Percentiles rank a stretch among this genome's conserved stretches.
Conservation (phyloP, 2,888 invertebrate genomes). For the Tipula lateralis region DNA sequence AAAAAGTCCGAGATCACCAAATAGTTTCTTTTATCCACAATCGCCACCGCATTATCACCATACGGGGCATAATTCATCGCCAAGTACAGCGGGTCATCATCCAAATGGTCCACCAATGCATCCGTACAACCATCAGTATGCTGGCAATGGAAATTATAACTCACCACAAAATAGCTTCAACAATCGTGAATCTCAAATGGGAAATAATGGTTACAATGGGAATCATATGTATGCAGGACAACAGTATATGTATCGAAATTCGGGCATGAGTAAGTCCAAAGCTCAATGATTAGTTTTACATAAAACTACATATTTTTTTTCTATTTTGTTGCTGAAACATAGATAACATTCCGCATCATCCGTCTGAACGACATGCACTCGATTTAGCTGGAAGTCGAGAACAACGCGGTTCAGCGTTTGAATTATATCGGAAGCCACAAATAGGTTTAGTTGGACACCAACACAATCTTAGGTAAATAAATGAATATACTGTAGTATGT, state of each 20-base stretch:
- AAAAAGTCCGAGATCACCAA: constrained; percentile 48
- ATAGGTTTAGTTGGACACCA: constrained; percentile 55
- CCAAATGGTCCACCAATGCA: not conserved
- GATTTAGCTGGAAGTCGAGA: constrained; percentile 81
- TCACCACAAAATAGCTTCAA: constrained; percentile 42
- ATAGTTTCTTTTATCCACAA: constrained; percentile 49
- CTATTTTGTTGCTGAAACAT: not conserved
- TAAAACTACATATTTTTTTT: not conserved
- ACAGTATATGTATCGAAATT: constrained; percentile 47
- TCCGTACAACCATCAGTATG: not conserved
- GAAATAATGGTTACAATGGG: constrained; percentile 42
- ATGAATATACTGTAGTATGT: not conserved
- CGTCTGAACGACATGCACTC: constrained; percentile 48
- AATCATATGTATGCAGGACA: constrained; percentile 43
- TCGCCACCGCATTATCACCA: constrained; percentile 48
- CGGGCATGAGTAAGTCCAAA: constrained; percentile 44
- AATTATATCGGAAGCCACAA: constrained; percentile 85
- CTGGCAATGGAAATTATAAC: constrained; percentile 37
- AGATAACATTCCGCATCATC: constrained; percentile 41
- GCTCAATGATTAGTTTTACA: not conserved
- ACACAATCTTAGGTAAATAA: constrained; percentile 70
- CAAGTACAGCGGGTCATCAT: constrained; percentile 30
- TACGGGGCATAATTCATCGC: constrained; percentile 42
- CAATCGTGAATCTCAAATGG: not conserved
- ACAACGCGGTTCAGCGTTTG: constrained; percentile 91